Evolutionary conservation across 2,888 invertebrate genomes (phyloP), one percentile per base, ranked within the genome.

Genomic region (Ochlodes sylvanus): DNA sequence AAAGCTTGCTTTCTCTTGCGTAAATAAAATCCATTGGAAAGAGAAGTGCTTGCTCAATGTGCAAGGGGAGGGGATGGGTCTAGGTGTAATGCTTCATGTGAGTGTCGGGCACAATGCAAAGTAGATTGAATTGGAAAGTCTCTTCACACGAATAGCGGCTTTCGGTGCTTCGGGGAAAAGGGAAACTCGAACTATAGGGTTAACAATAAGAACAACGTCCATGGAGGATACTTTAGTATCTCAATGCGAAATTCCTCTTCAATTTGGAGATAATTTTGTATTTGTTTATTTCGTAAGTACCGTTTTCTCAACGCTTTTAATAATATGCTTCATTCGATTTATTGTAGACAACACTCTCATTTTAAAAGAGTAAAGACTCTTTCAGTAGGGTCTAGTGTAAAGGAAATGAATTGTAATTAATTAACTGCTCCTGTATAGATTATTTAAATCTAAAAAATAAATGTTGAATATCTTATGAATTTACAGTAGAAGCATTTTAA

Each of bases 61-160:
- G 90, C 90, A 90, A 81, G 76, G 76, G 78, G 82, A 81, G 80
- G 77, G 78, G 74, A 65, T 62, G 82, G 78, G 80, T 79, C 85
- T 87, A 92, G 90, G 91, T 91, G 90, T 92, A 90, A 92, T 90
- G 90, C 89, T 85, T 92, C 92, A 92, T 92, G 87, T 87, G 92
- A 90, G 89, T 85, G 87, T 83, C 86, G 90, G 81, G 85, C 85
- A 90, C 92, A 91, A 93, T 93, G 92, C 91, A 92, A 93, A 93
- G 92, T 92, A 92, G 91, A 93, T 92, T 92, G 93, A 91, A 92
- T 93, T 91, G 92, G 87, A 90, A 91, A 91, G 88, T 88, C 85
- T 88, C 85, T 88, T 82, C 80, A 89, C 81, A 77, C 77, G 82
- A 88, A 89, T 88, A 78, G 85, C 85, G 85, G 88, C 89, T 89